phyloP scores from a whole-genome alignment of 2,797 vertebrate species.

The Neosilurus hyrtlii region DNA sequence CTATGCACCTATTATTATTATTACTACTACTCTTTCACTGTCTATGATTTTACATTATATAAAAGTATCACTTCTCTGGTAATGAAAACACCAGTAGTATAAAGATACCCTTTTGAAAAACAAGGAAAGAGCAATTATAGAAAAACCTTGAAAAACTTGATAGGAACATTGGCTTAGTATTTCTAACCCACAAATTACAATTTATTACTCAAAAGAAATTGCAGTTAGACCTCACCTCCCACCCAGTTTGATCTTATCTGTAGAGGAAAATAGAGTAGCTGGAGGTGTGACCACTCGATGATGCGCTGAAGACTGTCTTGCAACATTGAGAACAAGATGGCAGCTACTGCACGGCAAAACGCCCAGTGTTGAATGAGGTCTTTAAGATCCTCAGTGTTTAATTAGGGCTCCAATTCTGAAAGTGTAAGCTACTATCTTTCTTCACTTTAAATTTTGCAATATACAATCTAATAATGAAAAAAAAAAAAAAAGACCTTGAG shows the following conservation, averaged over 20 bases:
- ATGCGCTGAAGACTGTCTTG: background rate
- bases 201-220: background rate
- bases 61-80: background rate
- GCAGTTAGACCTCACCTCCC: too few species aligned
- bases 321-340: background rate
- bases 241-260: background rate
- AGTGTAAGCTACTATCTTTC: background rate
- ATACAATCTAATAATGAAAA: background rate
- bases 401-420: too few species aligned
- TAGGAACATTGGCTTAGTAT: too few species aligned
- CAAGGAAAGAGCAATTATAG: background rate
- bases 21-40: background rate
- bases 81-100: background rate
- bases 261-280: background rate
- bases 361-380: too few species aligned
- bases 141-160: too few species aligned
- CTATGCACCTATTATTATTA: background rate
- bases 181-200: background rate
- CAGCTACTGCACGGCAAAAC: background rate
- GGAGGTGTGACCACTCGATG: background rate
- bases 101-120: background rate
- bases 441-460: background rate
- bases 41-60: background rate
- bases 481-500: background rate
- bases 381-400: too few species aligned